These are phyloP conservation scores for Tetramorium parvispinum DNA, from an alignment of 1,140 invertebrate genomes.

Conservation along the genomic window DNA sequence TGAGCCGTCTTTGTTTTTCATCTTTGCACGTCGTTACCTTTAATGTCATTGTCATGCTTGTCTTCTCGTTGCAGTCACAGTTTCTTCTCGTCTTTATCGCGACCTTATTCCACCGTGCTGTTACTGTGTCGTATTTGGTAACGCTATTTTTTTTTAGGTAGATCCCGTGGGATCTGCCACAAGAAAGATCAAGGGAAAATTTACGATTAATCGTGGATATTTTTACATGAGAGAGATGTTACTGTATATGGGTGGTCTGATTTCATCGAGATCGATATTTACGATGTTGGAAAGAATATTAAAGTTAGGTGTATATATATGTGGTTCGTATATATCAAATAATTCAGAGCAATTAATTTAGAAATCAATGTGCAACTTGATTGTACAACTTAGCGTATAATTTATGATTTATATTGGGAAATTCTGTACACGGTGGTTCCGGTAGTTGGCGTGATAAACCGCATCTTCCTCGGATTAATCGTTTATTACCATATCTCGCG, in stretches of 20 bases:
- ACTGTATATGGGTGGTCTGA: neutral
- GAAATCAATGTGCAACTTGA: neutral
- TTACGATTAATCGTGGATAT: constrained; percentile 11
- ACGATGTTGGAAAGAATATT: neutral
- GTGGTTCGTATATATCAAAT: neutral
- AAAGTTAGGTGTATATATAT: neutral
- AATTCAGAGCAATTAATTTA: neutral
- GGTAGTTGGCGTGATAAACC: constrained; percentile 20
- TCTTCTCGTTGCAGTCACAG: neutral
- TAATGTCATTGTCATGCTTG: constrained; percentile 2
- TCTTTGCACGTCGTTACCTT: neutral
- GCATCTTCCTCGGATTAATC: constrained; percentile 30
- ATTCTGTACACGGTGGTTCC: neutral
- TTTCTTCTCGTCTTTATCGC: neutral
- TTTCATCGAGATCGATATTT: neutral
- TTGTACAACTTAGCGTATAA: neutral
- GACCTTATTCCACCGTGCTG: neutral
- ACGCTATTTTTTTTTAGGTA: neutral
- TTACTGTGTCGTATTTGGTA: neutral
- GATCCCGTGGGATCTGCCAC: neutral
- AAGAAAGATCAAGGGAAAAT: neutral
- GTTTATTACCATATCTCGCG: constrained; percentile 42
- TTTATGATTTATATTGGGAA: neutral
- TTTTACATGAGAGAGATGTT: neutral
- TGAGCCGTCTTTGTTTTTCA: neutral